These are phyloP conservation scores for Thunnus thynnus DNA, from an alignment of 2,113 vertebrate species.

Conservation along the genomic window DNA sequence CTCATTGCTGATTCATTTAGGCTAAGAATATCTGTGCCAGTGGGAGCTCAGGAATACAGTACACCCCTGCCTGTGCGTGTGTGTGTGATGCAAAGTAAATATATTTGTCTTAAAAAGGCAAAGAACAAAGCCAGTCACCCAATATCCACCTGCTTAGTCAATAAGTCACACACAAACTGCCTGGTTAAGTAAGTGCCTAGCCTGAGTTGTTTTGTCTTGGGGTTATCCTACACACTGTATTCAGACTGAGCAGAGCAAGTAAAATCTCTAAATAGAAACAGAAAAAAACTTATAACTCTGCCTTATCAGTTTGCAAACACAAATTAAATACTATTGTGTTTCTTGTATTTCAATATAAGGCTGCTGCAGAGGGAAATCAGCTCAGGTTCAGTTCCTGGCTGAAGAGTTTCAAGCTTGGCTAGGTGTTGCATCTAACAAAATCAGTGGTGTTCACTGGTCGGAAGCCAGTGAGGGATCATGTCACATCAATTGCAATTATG, in stretches of 20 bases:
- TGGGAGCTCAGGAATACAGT: no score
- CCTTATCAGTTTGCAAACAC: background rate
- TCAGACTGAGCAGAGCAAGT: background rate
- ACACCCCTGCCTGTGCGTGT: no score
- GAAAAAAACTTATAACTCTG: background rate
- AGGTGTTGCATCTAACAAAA: background rate
- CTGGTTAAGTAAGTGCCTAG: no score
- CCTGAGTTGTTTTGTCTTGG: no score
- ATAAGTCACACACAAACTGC: no score
- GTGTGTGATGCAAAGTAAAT: no score
- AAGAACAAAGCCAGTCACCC: no score
- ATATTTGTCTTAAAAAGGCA: no score
- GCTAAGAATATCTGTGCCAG: no score
- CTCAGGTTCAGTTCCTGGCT: background rate
- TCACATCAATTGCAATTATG: background rate
- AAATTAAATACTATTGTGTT: background rate
- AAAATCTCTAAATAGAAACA: background rate
- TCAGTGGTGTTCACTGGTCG: background rate
- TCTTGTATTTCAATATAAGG: background rate
- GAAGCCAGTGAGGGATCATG: slow-evolving; percentile 12
- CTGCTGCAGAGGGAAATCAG: slow-evolving; percentile 1
- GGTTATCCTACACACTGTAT: background rate
- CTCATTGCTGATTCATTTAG: no score
- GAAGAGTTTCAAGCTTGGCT: background rate
- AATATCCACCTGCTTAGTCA: no score